Evolutionary conservation across 2,113 vertebrate species (phyloP).

Genomic region (Anas platyrhynchos): DNA sequence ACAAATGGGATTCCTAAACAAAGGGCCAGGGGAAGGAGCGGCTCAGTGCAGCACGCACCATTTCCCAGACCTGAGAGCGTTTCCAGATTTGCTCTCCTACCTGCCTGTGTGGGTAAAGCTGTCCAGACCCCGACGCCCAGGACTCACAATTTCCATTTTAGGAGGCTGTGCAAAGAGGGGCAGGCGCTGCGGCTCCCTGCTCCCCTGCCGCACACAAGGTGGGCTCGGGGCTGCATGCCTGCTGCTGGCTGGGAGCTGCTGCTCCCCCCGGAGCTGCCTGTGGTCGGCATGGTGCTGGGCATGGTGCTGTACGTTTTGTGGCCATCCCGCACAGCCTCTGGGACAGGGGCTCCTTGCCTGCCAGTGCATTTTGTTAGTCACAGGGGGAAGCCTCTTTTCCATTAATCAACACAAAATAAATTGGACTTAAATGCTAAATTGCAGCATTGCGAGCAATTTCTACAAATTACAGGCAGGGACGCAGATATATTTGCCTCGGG

Average conservation of each 20-base stretch:
- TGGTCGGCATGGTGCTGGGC: background rate
- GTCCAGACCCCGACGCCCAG: constrained; percentile 37
- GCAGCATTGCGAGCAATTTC: background rate
- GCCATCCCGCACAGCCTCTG: background rate
- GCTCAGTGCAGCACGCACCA: background rate
- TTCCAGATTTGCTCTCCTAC: constrained; percentile 55
- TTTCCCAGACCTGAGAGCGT: constrained; percentile 1
- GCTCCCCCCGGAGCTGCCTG: background rate
- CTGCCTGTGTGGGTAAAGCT: constrained; percentile 35
- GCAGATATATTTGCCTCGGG: background rate
- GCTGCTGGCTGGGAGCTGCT: background rate
- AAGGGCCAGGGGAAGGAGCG: background rate
- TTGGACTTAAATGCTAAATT: constrained; percentile 9
- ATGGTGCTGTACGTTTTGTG: background rate
- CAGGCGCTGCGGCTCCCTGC: background rate
- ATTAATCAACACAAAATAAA: constrained; percentile 25
- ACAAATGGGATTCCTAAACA: constrained; percentile 58
- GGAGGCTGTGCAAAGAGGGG: constrained; percentile 1
- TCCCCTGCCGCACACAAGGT: accelerated
- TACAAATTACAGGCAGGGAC: background rate
- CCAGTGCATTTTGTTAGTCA: background rate
- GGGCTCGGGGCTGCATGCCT: background rate
- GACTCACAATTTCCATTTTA: constrained; percentile 43
- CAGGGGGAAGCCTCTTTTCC: background rate
- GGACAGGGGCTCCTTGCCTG: background rate